Evolutionary conservation across 2,888 invertebrate genomes (phyloP).

Genomic region (Leucozona laternaria): DNA sequence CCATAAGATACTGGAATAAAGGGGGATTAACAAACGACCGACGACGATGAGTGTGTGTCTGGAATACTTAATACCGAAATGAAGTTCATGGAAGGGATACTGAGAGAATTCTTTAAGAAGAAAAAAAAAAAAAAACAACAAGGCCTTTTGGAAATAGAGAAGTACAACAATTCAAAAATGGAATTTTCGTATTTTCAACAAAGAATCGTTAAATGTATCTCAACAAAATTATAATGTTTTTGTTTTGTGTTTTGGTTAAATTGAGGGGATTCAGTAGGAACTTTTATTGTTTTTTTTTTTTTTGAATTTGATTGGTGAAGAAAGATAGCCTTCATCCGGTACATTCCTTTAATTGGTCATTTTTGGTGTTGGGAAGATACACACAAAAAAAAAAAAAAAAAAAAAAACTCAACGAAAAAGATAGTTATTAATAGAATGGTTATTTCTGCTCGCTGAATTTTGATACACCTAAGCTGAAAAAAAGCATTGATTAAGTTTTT

Average conservation of each 20-base stretch:
- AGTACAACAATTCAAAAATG: slow-evolving; percentile 13
- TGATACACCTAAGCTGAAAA: neutral
- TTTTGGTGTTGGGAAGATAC: neutral
- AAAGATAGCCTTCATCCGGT: slow-evolving; percentile 41
- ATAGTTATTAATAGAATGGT: slow-evolving; percentile 48
- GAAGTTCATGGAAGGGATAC: slow-evolving; percentile 56
- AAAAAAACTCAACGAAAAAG: neutral
- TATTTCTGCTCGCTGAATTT: neutral
- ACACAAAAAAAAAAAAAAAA: too few relatives aligned
- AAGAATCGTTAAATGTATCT: slow-evolving; percentile 34
- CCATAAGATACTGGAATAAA: slow-evolving; percentile 16
- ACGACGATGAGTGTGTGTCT: slow-evolving; percentile 57
- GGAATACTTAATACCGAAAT: slow-evolving; percentile 61
- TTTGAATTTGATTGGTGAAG: slow-evolving; percentile 24
- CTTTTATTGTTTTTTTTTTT: neutral
- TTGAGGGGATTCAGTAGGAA: slow-evolving; percentile 12
- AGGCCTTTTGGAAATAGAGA: slow-evolving; percentile 35
- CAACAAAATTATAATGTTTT: slow-evolving; percentile 35
- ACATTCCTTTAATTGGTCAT: slow-evolving; percentile 41
- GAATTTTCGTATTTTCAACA: slow-evolving; percentile 47
- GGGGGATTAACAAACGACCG: slow-evolving; percentile 39
- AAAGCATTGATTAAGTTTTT: neutral
- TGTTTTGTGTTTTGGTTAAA: slow-evolving; percentile 13
- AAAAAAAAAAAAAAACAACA: slow-evolving; percentile 43
- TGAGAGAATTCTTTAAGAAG: slow-evolving; percentile 3